Base-by-base conservation (phyloP, 2,888 invertebrate genomes). In the Mimas tiliae region DNA sequence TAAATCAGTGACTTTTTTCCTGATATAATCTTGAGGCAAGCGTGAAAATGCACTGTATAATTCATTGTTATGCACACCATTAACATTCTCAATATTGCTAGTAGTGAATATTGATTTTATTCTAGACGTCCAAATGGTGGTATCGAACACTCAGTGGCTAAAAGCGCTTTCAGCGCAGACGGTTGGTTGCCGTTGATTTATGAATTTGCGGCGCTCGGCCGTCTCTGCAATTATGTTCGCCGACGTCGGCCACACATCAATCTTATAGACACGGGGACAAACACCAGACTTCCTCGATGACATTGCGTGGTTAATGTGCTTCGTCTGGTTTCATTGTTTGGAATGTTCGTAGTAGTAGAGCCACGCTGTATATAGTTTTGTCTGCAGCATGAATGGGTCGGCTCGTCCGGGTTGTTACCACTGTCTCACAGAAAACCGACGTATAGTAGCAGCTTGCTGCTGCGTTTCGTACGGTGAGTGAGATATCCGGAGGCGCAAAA, bases 171-270 rank as follows among this genome's bases (percentile, higher is more conserved):
- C 65, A 67, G 67, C 65, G 58, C n/a, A 55, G 62, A 63, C 63
- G 47, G 47, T 33, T 47, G 53, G 47, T 45, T 64, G 45, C 33
- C 63, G 64, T 64, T 85, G 86, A 85, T 87, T 85, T 85, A 86
- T 83, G 85, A 82, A 82, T 80, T 79, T 74, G 75, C 75, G 70
- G 72, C 67, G 70, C 71, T 63, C 76, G 79, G 84, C 80, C 78
- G 71, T 86, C 84, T 81, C 77, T 80, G 70, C 82, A 81, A 83
- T 85, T 80, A 86, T 81, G 74, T 72, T 71, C 2, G 74, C 72
- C 70, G 70, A 76, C 68, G 72, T 76, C 73, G 68, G 67, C 72
- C 76, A 82, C 85, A 79, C 80, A 87, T 88, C 89, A 88, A 85
- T 87, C 87, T 83, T 80, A 79, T 77, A 78, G 83, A 81, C 81